These are phyloP conservation scores for Oncorhynchus kisutch DNA, from an alignment of 2,113 vertebrate species.

Conservation along the genomic window DNA sequence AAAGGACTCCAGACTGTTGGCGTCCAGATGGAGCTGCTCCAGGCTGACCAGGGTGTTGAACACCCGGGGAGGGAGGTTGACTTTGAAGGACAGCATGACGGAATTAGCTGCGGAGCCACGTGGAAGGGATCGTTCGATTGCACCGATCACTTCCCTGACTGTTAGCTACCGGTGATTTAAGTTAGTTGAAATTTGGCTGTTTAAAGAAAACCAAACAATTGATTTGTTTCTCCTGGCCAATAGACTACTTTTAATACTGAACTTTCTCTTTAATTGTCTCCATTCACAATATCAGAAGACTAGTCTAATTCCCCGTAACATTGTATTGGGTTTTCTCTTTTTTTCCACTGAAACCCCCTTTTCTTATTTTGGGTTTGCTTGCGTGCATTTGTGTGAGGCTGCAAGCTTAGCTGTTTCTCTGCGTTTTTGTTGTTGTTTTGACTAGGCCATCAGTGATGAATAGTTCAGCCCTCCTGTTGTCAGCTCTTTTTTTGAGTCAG, in stretches of 20 bases:
- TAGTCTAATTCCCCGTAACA: too few species aligned
- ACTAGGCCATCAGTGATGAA: not conserved
- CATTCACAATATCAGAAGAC: too few species aligned
- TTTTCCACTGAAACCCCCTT: too few species aligned
- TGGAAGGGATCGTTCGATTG: constrained; percentile 66
- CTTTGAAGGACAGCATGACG: constrained; percentile 75
- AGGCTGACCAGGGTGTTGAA: constrained; percentile 71
- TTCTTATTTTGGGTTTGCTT: too few species aligned
- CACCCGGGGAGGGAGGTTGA: constrained; percentile 66
- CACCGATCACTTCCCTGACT: too few species aligned
- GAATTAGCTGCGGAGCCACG: constrained; percentile 70
- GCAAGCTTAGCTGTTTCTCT: too few species aligned
- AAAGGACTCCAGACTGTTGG: constrained; percentile 70
- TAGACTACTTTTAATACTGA: not conserved
- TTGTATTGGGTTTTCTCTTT: too few species aligned
- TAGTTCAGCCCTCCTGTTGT: not conserved
- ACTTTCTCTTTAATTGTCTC: too few species aligned
- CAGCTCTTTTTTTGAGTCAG: not conserved
- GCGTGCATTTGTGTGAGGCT: too few species aligned
- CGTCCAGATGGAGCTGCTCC: constrained; percentile 74
- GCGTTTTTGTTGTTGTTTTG: too few species aligned
- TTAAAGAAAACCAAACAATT: constrained; percentile 74
- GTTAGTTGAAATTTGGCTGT: constrained; percentile 70
- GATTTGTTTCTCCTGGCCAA: constrained; percentile 56
- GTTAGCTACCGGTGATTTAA: too few species aligned